These are phyloP conservation scores for Hemiscyllium ocellatum DNA, from an alignment of 2,113 vertebrate species.

Conservation along the genomic window DNA sequence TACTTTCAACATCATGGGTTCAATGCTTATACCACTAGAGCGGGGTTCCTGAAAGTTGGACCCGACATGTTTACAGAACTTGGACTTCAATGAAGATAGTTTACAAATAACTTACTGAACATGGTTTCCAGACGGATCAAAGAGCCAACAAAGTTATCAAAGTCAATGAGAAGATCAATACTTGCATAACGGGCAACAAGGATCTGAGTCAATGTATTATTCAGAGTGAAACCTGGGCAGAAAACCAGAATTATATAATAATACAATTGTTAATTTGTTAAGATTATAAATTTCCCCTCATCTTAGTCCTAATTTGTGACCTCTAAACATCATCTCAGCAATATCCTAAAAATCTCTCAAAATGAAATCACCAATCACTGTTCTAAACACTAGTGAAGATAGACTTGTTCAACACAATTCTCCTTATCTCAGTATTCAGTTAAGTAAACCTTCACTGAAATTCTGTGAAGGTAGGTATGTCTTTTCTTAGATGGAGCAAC, in stretches of 20 bases:
- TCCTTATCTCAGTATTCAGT: too few species aligned
- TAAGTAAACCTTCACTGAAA: too few species aligned
- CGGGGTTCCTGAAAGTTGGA: neutral
- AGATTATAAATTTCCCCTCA: too few species aligned
- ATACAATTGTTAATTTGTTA: neutral
- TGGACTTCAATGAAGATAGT: neutral
- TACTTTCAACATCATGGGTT: neutral
- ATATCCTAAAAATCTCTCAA: too few species aligned
- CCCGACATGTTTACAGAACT: too few species aligned
- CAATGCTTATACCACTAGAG: neutral
- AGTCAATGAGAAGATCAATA: conserved; percentile 60
- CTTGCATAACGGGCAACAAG: conserved; percentile 65
- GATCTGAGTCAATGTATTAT: conserved; percentile 57
- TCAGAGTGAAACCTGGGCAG: conserved; percentile 60
- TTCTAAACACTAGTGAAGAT: too few species aligned
- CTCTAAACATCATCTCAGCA: too few species aligned
- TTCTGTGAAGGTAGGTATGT: too few species aligned
- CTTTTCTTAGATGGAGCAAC: too few species aligned
- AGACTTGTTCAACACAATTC: too few species aligned
- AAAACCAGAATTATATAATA: neutral
- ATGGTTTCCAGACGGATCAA: conserved; percentile 64
- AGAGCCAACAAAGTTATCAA: conserved; percentile 64
- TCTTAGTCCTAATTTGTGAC: too few species aligned
- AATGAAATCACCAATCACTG: too few species aligned
- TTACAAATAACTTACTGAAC: conserved; percentile 58